These are phyloP conservation scores for Synanthedon vespiformis DNA, from an alignment of 2,888 invertebrate species.

Conservation along the genomic window DNA sequence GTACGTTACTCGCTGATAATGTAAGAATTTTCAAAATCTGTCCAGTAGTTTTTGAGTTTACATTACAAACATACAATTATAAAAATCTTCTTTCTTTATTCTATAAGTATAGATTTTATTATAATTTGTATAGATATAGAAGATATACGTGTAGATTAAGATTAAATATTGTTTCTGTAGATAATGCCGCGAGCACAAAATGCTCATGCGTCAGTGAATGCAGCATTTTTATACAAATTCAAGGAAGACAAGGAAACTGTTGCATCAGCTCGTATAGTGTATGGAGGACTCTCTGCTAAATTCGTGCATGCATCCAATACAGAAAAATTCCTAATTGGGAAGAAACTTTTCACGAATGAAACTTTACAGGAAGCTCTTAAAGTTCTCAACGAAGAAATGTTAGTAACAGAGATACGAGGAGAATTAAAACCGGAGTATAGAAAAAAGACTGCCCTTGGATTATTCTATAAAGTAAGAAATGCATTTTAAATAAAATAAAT, in stretches of 20 bases:
- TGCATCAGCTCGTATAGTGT: slow-evolving; percentile 69
- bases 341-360: slow-evolving; percentile 50
- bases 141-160: too few species aligned
- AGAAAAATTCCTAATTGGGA: slow-evolving; percentile 52
- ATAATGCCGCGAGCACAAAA: slow-evolving; percentile 80
- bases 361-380: slow-evolving; percentile 64
- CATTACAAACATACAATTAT: too few species aligned
- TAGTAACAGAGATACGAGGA: slow-evolving; percentile 67
- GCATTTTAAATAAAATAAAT: too few species aligned
- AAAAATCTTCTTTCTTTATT: background rate
- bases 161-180: too few species aligned
- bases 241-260: slow-evolving; percentile 38
- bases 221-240: slow-evolving; percentile 76
- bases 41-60: too few species aligned
- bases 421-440: slow-evolving; percentile 73
- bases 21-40: too few species aligned
- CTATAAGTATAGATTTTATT: background rate
- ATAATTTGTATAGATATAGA: too few species aligned
- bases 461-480: slow-evolving; percentile 74
- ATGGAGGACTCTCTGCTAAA: slow-evolving; percentile 65
- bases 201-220: slow-evolving; percentile 81
- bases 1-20: too few species aligned
- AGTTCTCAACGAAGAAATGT: slow-evolving; percentile 68
- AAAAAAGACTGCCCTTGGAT: slow-evolving; percentile 68
- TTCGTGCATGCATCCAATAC: slow-evolving; percentile 72